Conservation (phyloP, 2,888 invertebrate genomes). For the Euclidia mi region DNA sequence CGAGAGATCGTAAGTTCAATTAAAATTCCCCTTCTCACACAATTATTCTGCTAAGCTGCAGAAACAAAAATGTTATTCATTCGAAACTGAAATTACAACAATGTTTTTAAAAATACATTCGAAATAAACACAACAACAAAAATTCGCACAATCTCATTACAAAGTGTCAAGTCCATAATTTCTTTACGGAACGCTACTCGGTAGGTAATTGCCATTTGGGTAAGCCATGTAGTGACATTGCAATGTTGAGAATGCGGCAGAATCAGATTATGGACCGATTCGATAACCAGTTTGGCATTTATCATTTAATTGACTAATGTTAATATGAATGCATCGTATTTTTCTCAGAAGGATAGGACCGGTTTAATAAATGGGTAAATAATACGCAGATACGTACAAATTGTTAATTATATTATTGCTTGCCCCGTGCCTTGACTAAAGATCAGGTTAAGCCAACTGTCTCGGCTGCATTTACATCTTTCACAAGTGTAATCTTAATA, state of each 20-base stretch:
- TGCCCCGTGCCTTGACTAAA: no score
- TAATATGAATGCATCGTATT: conserved; percentile 7
- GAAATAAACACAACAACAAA: conserved; percentile 22
- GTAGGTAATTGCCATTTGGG: conserved; percentile 52
- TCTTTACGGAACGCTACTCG: conserved; percentile 39
- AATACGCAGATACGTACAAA: no score
- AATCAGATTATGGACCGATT: conserved; percentile 41
- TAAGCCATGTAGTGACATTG: conserved; percentile 34
- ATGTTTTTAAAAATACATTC: background rate
- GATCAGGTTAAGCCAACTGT: no score
- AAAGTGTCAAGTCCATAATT: conserved; percentile 24
- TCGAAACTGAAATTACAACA: no score
- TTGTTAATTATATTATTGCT: no score
- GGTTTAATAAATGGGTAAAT: background rate
- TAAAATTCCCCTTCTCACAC: no score
- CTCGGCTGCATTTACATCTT: no score
- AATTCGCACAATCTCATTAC: conserved; percentile 21
- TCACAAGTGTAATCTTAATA: no score
- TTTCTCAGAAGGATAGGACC: background rate
- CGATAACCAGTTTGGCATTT: conserved; percentile 37
- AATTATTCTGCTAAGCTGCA: no score
- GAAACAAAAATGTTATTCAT: no score
- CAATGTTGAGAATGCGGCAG: conserved; percentile 50
- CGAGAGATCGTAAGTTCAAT: no score
- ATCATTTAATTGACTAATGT: conserved; percentile 39